A percentile compares a stretch with the other conserved stretches of the same genome.
Conservation (phyloP, 1,140 invertebrate genomes). For the Hormaphis cornu region DNA sequence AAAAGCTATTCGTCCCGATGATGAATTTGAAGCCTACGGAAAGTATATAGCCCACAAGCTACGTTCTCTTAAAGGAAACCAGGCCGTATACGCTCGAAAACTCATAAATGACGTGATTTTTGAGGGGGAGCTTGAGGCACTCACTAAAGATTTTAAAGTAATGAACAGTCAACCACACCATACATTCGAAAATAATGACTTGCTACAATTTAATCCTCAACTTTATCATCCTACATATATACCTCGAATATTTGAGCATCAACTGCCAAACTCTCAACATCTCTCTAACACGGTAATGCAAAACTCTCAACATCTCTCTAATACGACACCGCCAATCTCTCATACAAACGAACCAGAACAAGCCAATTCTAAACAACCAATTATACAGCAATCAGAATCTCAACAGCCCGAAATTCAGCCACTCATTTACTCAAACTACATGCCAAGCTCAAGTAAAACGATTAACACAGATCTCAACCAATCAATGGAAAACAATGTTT, state of each 20-base stretch:
- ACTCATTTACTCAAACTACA: neutral
- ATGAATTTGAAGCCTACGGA: slow-evolving; percentile 35
- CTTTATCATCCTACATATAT: neutral
- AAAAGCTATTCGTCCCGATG: slow-evolving; percentile 31
- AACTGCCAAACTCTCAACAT: neutral
- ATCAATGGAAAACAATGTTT: neutral
- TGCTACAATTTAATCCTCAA: neutral
- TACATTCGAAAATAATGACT: neutral
- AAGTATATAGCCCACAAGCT: slow-evolving; percentile 36
- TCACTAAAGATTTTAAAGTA: slow-evolving; percentile 35
- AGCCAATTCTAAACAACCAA: neutral
- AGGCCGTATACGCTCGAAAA: slow-evolving; percentile 33
- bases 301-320: neutral
- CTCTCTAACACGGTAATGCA: neutral
- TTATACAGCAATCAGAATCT: neutral
- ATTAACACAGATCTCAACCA: neutral
- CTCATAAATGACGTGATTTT: slow-evolving; percentile 33
- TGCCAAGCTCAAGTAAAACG: neutral
- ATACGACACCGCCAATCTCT: neutral
- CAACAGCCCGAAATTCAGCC: neutral
- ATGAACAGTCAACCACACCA: slow-evolving; percentile 3
- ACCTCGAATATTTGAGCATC: neutral
- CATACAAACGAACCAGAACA: neutral
- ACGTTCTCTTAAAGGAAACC: slow-evolving; percentile 34
- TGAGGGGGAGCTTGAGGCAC: slow-evolving; percentile 31